Percentiles rank a stretch among this genome's conserved stretches.
phyloP scores from a whole-genome alignment of 2,797 vertebrate species.

The Pseudopleuronectes americanus region DNA sequence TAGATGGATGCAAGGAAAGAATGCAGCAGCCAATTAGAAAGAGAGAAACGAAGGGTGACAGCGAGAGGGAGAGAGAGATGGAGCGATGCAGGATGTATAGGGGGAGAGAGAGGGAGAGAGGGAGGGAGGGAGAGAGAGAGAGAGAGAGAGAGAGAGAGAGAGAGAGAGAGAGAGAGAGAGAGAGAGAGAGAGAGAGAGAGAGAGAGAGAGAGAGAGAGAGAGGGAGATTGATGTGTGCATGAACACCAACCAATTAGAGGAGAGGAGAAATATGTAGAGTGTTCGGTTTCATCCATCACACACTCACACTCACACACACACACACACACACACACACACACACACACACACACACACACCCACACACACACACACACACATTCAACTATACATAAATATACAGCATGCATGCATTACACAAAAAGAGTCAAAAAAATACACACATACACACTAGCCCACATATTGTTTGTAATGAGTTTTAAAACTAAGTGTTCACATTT shows the following conservation, averaged over 20 bases:
- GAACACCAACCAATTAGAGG: constrained; percentile 63
- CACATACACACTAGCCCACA: constrained; percentile 8
- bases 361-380: too few relatives aligned
- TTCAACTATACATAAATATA: too few relatives aligned
- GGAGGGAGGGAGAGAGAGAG: constrained; percentile 29
- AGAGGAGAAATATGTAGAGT: constrained; percentile 57
- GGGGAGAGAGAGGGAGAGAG: constrained; percentile 56
- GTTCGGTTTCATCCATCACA: constrained; percentile 33
- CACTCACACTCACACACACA: neutral
- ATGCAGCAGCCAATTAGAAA: constrained; percentile 77
- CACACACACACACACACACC: neutral
- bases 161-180: constrained; percentile 31
- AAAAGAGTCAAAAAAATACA: neutral
- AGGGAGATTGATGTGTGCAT: constrained; percentile 62
- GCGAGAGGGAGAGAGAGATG: constrained; percentile 17
- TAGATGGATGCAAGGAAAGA: constrained; percentile 71
- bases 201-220: constrained; percentile 20
- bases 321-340: neutral
- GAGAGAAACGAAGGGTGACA: constrained; percentile 49
- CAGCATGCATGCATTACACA: neutral
- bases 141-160: constrained; percentile 18
- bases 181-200: constrained; percentile 16
- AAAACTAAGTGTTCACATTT: constrained; percentile 27
- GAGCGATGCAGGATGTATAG: neutral
- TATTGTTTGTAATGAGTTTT: constrained; percentile 47